A percentile compares a stretch with the other conserved stretches of the same genome.
Conservation (phyloP, 2,113 vertebrate genomes). For the Hydrochoerus hydrochaeris region DNA sequence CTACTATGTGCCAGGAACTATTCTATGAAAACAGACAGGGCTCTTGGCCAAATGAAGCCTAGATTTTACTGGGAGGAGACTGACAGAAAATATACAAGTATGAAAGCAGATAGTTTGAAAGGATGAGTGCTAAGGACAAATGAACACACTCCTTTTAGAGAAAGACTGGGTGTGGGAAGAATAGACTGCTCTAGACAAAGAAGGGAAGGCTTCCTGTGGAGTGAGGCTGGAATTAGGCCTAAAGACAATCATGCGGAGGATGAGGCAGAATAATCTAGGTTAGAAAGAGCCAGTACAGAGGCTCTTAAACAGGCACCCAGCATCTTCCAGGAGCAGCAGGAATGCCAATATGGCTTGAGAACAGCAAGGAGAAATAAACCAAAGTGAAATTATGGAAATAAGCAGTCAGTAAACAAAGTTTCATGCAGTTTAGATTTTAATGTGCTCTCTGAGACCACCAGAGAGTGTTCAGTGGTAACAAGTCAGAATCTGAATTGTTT, state of each 20-base stretch:
- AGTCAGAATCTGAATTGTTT: background rate
- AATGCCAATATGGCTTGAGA: background rate
- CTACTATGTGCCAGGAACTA: background rate
- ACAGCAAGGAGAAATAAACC: background rate
- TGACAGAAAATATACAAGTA: background rate
- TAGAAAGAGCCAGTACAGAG: background rate
- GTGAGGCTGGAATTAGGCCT: background rate
- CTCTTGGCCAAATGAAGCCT: background rate
- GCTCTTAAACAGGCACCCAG: background rate
- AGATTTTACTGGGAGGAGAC: background rate
- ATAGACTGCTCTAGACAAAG: background rate
- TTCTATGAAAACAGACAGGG: background rate
- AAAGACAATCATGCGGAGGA: background rate
- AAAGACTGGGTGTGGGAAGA: background rate
- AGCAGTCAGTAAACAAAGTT: background rate
- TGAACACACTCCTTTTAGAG: background rate
- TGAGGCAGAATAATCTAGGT: background rate
- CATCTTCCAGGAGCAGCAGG: background rate
- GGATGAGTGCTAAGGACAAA: background rate
- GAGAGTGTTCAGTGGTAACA: background rate
- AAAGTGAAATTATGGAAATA: background rate
- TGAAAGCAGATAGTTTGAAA: background rate
- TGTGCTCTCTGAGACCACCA: background rate
- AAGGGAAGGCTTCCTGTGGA: background rate
- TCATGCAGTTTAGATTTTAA: background rate